These are phyloP conservation scores for Drosophila vallismaia DNA, from an alignment of 2,888 invertebrate genomes.

Conservation along the genomic window DNA sequence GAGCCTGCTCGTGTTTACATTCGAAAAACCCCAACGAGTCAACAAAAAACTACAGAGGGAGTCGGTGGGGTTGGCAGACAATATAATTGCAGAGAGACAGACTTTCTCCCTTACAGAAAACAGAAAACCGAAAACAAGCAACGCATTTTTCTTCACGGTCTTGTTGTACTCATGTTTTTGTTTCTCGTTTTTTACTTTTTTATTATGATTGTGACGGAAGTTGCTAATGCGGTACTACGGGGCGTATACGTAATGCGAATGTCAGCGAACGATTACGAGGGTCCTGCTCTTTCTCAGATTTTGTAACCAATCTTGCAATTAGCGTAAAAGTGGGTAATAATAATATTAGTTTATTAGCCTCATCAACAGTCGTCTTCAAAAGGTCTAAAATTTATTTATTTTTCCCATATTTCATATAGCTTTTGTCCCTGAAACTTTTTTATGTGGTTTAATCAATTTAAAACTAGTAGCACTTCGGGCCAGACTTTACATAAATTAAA, in stretches of 20 bases:
- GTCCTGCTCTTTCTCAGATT: conserved; percentile 15
- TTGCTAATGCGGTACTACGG: conserved; percentile 52
- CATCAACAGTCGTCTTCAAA: not conserved
- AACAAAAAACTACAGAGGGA: conserved; percentile 4
- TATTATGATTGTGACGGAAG: conserved; percentile 56
- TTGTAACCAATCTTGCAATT: conserved; percentile 33
- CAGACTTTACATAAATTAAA: conserved; percentile 26
- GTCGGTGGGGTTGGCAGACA: conserved; percentile 17
- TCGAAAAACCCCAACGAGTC: conserved; percentile 50
- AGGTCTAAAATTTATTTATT: not conserved
- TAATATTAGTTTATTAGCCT: not conserved
- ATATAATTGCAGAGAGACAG: conserved; percentile 49
- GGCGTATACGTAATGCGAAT: conserved; percentile 69
- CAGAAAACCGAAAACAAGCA: conserved; percentile 25
- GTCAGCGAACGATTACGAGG: conserved; percentile 37
- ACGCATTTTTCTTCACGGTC: conserved; percentile 29
- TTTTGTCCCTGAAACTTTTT: conserved; percentile 23
- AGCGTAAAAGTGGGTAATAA: conserved; percentile 3
- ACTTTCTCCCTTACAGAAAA: conserved; percentile 68
- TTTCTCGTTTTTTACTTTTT: conserved; percentile 7
- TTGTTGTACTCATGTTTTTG: not conserved
- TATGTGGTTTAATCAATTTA: conserved; percentile 29
- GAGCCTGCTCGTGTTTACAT: conserved; percentile 60
- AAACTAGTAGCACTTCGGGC: conserved; percentile 3
- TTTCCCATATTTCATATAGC: not conserved